Evolutionary conservation across 2,888 invertebrate species (phyloP).

Genomic region (Acanthosepion lycidas): DNA sequence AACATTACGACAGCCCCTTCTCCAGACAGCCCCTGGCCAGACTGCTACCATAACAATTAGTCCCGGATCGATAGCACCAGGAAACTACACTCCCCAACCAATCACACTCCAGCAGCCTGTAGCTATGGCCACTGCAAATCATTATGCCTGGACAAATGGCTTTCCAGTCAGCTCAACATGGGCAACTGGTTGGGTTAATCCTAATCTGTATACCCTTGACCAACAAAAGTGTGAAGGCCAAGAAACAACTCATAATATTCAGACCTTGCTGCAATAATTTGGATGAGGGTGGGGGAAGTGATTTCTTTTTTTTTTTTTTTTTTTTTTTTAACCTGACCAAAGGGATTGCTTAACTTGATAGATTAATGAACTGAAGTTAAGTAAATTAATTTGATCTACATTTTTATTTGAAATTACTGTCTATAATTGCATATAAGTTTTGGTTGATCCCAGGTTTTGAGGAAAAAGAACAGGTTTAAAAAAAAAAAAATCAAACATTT

Average conservation of each 20-base stretch:
- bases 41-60: background rate
- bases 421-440: background rate
- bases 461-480: no score
- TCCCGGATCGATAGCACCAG: background rate
- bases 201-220: background rate
- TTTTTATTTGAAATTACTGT: background rate
- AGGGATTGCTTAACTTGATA: no score
- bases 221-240: constrained; percentile 33
- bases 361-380: background rate
- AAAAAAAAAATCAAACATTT: no score
- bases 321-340: no score
- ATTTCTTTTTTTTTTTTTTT: no score
- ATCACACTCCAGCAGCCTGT: background rate
- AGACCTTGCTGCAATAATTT: constrained; percentile 38
- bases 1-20: background rate
- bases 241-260: constrained; percentile 41
- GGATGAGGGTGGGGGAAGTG: no score
- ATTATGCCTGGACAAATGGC: background rate
- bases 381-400: background rate
- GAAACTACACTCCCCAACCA: background rate
- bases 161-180: background rate
- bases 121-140: constrained; percentile 36
- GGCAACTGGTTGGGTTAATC: constrained; percentile 35
- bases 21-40: background rate
- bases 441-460: no score